Conservation (phyloP, 2,888 invertebrate species). For the Drosophila pseudotakahashii region DNA sequence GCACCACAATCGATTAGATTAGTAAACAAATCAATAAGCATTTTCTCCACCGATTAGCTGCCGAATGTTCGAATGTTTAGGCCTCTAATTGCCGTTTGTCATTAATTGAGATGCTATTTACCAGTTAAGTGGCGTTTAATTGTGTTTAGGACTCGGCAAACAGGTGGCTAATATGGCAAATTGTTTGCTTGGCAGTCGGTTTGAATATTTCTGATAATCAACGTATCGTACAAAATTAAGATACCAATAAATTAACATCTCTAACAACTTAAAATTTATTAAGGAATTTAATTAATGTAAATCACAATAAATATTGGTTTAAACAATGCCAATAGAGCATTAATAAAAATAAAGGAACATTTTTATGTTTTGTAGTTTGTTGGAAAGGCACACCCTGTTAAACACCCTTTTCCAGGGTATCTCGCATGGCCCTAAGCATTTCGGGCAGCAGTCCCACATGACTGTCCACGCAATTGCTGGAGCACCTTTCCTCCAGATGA, state of each 20-base stretch:
- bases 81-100: slow-evolving; percentile 14
- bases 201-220: background rate
- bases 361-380: background rate
- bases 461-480: slow-evolving; percentile 89
- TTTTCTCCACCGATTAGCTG: slow-evolving; percentile 3
- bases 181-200: background rate
- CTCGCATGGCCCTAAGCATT: slow-evolving; percentile 87
- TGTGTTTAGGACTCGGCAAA: background rate
- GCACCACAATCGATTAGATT: slow-evolving; percentile 52
- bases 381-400: background rate
- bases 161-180: background rate
- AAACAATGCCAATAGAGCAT: no score
- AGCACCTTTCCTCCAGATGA: slow-evolving; percentile 49
- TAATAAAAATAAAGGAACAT: background rate
- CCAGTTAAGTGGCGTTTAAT: slow-evolving; percentile 19
- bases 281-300: no score
- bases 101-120: slow-evolving; percentile 27
- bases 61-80: background rate
- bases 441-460: slow-evolving; percentile 90
- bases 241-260: no score
- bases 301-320: no score
- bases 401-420: slow-evolving; percentile 46
- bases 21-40: slow-evolving; percentile 49
- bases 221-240: no score
- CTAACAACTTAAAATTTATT: no score